Conservation (phyloP, 2,113 vertebrate species). For the Chamaea fasciata region DNA sequence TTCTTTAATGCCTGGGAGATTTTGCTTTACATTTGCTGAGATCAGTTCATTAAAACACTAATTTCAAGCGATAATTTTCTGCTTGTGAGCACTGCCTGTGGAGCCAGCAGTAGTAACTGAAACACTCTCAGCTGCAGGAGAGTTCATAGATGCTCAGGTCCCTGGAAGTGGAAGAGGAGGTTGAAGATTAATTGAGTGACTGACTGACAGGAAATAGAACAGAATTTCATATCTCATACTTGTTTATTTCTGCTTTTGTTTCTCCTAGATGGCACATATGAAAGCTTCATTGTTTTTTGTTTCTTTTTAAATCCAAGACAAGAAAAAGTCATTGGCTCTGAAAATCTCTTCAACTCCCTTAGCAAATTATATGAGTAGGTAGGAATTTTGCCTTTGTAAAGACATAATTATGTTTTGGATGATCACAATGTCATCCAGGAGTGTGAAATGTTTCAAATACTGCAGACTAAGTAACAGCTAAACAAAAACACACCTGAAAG, state of each 20-base stretch:
- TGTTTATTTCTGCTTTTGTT: not conserved
- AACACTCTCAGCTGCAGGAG: constrained; percentile 23
- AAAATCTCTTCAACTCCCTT: not conserved
- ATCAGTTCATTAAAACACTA: constrained; percentile 72
- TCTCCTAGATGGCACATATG: not conserved
- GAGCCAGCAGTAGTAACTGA: constrained; percentile 12
- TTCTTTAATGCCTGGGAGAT: constrained; percentile 58
- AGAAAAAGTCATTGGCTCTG: not conserved
- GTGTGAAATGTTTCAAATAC: not conserved
- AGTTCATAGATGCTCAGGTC: constrained; percentile 44
- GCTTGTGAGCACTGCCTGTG: constrained; percentile 35
- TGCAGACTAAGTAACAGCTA: not conserved
- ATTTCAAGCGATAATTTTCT: constrained; percentile 74
- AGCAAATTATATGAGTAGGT: not conserved
- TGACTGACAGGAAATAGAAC: not conserved
- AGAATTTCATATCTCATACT: not conserved
- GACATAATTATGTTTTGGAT: not conserved
- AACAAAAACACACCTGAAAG: not conserved
- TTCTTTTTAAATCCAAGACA: not conserved
- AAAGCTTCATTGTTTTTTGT: not conserved
- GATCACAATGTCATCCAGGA: not conserved
- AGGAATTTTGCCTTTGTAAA: not conserved
- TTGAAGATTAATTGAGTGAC: not conserved
- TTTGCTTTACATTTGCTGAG: constrained; percentile 66
- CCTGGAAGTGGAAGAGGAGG: not conserved